Evolutionary conservation across 2,888 invertebrate species (phyloP).

Genomic region (Ecdyonurus torrentis): DNA sequence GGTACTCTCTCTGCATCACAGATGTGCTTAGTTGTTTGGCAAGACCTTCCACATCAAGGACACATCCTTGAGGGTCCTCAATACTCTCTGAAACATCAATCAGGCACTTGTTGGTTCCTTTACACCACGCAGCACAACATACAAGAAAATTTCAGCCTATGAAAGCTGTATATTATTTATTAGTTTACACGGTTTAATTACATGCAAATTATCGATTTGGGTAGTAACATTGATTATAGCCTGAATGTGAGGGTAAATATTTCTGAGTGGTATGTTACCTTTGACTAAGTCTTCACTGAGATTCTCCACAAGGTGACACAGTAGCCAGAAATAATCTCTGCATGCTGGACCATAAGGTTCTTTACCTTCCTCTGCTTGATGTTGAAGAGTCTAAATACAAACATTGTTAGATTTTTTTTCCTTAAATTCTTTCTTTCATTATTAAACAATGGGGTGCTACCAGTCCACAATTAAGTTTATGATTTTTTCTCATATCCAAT

Average conservation of each 20-base stretch:
- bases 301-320: slow-evolving; percentile 75
- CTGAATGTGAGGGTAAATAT: too few species aligned
- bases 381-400: slow-evolving; percentile 36
- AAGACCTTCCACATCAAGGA: slow-evolving; percentile 49
- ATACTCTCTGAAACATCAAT: slow-evolving; percentile 27
- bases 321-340: slow-evolving; percentile 85
- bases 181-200: too few species aligned
- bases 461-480: too few species aligned
- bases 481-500: too few species aligned
- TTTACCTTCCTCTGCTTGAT: slow-evolving; percentile 61
- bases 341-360: slow-evolving; percentile 91
- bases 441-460: too few species aligned
- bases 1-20: slow-evolving; percentile 58
- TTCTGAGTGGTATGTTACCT: slow-evolving; percentile 25
- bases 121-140: too few species aligned
- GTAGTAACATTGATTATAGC: too few species aligned
- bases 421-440: too few species aligned
- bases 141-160: too few species aligned
- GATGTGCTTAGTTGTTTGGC: slow-evolving; percentile 48
- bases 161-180: too few species aligned
- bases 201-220: too few species aligned
- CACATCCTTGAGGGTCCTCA: slow-evolving; percentile 34
- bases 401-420: too few species aligned
- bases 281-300: slow-evolving; percentile 63
- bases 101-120: not conserved